Conservation (phyloP, 2,797 vertebrate genomes). For the Manis pentadactyla region DNA sequence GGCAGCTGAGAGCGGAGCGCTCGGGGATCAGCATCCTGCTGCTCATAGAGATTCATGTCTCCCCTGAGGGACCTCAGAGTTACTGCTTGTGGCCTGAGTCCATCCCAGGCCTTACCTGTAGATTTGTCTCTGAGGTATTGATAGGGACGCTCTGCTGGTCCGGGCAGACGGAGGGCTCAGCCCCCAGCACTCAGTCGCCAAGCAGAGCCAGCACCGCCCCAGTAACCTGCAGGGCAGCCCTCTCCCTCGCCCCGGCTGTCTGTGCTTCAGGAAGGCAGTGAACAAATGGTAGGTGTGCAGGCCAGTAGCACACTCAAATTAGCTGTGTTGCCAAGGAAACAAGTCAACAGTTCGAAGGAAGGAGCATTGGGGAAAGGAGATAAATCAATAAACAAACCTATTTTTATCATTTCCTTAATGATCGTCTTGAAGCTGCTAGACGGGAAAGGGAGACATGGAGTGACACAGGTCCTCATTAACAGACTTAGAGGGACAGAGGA, state of each 20-base stretch:
- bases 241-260: neutral
- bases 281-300: slow-evolving; percentile 83
- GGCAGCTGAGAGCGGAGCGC: neutral
- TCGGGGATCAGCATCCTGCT: neutral
- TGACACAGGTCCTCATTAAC: slow-evolving; percentile 70
- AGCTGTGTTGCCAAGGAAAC: slow-evolving; percentile 88
- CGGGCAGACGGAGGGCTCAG: neutral
- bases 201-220: neutral
- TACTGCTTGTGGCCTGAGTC: neutral
- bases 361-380: slow-evolving; percentile 85
- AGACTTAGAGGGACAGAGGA: slow-evolving; percentile 52
- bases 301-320: slow-evolving; percentile 68
- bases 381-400: slow-evolving; percentile 89
- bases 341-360: slow-evolving; percentile 84
- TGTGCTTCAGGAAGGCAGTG: neutral
- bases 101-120: neutral
- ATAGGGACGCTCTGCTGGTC: neutral
- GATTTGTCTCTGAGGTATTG: neutral
- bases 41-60: neutral
- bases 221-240: neutral
- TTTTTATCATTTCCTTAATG: slow-evolving; percentile 89
- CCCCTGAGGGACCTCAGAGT: neutral
- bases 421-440: slow-evolving; percentile 82
- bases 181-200: neutral
- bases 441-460: slow-evolving; percentile 71